phyloP scores from a whole-genome alignment of 2,797 vertebrate species.

The Dendrocincla fuliginosa region DNA sequence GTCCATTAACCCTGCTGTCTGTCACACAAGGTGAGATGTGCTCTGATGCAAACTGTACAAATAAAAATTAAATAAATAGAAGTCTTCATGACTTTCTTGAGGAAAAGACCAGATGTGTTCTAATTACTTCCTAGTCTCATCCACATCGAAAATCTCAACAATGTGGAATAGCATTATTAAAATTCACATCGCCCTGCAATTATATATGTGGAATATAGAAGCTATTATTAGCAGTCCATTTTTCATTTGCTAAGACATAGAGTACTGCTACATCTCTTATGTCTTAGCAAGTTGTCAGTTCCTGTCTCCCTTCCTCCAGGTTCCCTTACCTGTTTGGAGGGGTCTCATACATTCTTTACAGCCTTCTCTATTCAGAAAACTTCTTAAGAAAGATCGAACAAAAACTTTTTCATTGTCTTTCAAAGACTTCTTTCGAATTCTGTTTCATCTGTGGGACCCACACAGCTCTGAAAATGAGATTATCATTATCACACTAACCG shows the following conservation, averaged over 20 bases:
- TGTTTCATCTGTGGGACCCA: background rate
- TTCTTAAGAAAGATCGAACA: background rate
- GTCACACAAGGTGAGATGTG: background rate
- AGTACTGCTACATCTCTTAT: background rate
- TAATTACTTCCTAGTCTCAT: background rate
- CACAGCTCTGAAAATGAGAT: background rate
- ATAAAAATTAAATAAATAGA: background rate
- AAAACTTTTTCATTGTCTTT: background rate
- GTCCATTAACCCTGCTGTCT: background rate
- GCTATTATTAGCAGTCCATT: background rate
- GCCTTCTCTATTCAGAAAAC: background rate
- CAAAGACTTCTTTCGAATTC: background rate
- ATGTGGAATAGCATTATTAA: background rate
- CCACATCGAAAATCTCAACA: background rate
- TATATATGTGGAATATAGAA: background rate
- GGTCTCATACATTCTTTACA: background rate
- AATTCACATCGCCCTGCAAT: background rate
- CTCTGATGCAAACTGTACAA: background rate
- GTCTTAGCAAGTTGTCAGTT: background rate
- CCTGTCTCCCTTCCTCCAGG: background rate
- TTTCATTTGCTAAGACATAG: background rate
- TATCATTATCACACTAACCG: background rate
- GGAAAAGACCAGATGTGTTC: background rate
- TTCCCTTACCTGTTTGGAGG: background rate
- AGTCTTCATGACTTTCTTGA: background rate